Evolutionary conservation across 2,888 invertebrate genomes (phyloP).

Genomic region (Nomada flava): DNA sequence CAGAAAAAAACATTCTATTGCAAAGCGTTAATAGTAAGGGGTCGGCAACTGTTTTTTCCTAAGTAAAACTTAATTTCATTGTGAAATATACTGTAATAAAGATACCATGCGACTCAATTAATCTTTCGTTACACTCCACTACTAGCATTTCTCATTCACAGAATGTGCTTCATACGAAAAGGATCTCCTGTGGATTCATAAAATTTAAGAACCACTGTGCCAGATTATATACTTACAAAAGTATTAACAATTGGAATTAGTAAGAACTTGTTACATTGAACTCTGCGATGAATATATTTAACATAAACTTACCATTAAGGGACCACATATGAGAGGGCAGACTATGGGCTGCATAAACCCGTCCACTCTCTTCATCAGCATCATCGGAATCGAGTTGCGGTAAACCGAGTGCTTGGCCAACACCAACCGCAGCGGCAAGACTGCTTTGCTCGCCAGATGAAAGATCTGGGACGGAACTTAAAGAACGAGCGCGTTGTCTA

Average conservation of each 20-base stretch:
- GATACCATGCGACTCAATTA: too few relatives aligned
- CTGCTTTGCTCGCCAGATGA: constrained; percentile 86
- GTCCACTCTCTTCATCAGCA: constrained; percentile 85
- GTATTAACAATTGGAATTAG: not conserved
- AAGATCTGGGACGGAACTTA: constrained; percentile 93
- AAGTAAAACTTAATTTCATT: too few relatives aligned
- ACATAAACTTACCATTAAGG: constrained; percentile 90
- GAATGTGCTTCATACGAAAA: not conserved
- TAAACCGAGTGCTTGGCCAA: constrained; percentile 89
- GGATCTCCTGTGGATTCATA: too few relatives aligned
- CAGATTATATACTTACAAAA: not conserved
- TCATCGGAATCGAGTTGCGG: constrained; percentile 89
- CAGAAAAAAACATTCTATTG: too few relatives aligned
- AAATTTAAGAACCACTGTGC: not conserved
- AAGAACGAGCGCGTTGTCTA: constrained; percentile 92
- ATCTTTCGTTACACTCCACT: too few relatives aligned
- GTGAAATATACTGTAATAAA: too few relatives aligned
- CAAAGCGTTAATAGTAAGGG: too few relatives aligned
- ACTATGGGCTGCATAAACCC: constrained; percentile 95
- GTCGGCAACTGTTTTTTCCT: too few relatives aligned
- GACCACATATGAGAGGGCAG: constrained; percentile 97
- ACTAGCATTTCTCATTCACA: too few relatives aligned
- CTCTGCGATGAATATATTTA: not conserved
- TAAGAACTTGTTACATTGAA: not conserved
- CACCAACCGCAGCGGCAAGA: constrained; percentile 88